These are phyloP conservation scores for Chaenogobius annularis DNA, from an alignment of 2,113 vertebrate species.

Conservation along the genomic window DNA sequence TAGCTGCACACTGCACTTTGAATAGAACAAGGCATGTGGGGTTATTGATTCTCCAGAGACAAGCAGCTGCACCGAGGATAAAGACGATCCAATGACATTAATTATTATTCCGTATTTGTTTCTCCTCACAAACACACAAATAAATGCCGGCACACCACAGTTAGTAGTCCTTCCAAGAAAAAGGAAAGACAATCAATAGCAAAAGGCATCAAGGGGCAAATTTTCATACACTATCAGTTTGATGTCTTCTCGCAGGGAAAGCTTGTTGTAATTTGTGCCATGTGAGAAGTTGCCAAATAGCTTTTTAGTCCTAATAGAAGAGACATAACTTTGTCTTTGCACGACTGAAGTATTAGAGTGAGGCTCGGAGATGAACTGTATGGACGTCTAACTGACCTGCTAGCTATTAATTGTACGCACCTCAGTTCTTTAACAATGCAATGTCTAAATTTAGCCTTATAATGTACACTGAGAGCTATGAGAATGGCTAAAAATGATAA, in stretches of 20 bases:
- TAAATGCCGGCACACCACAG: slow-evolving; percentile 32
- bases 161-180: slow-evolving; percentile 34
- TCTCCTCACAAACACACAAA: slow-evolving; percentile 60
- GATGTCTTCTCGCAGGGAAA: slow-evolving; percentile 13
- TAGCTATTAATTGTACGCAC: background rate
- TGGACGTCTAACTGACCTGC: background rate
- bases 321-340: slow-evolving; percentile 17
- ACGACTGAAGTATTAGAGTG: background rate
- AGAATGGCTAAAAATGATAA: no score
- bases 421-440: background rate
- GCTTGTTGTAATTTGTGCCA: slow-evolving; percentile 16
- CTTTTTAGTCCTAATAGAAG: slow-evolving; percentile 23
- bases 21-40: slow-evolving; percentile 50
- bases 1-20: slow-evolving; percentile 29
- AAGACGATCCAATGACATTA: slow-evolving; percentile 68
- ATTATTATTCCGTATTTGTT: slow-evolving; percentile 75
- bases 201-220: slow-evolving; percentile 44
- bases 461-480: no score
- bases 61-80: slow-evolving; percentile 50
- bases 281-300: slow-evolving; percentile 22
- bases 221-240: slow-evolving; percentile 48
- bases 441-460: no score
- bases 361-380: background rate
- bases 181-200: slow-evolving; percentile 48
- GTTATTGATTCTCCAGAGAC: slow-evolving; percentile 64